Evolutionary conservation across 1,140 invertebrate species (phyloP).

Genomic region (Drosophila persimilis): DNA sequence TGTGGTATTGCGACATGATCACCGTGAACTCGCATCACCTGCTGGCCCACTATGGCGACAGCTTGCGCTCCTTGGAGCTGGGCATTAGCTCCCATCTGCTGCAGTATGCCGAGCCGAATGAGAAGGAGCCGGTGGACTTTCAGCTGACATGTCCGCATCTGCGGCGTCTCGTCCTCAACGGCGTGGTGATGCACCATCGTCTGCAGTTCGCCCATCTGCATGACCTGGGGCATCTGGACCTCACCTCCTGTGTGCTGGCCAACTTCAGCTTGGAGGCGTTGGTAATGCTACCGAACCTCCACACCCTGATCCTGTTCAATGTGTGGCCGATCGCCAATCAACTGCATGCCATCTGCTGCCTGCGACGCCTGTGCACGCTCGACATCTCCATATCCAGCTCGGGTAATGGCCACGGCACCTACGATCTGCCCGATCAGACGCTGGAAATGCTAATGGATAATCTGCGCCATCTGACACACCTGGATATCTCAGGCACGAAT

Average conservation of each 20-base stretch:
- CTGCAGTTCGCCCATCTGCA: slow-evolving; percentile 83
- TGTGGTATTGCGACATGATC: slow-evolving; percentile 89
- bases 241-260: slow-evolving; percentile 88
- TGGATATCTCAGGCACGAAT: slow-evolving; percentile 95
- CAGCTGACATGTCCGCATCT: slow-evolving; percentile 87
- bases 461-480: slow-evolving; percentile 89
- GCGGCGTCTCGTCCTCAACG: slow-evolving; percentile 85
- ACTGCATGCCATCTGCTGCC: slow-evolving; percentile 85
- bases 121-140: slow-evolving; percentile 83
- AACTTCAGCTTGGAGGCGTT: slow-evolving; percentile 85
- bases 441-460: slow-evolving; percentile 88
- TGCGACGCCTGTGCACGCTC: slow-evolving; percentile 86
- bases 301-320: slow-evolving; percentile 90
- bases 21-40: slow-evolving; percentile 84
- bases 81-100: slow-evolving; percentile 83
- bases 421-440: slow-evolving; percentile 83
- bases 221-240: slow-evolving; percentile 89
- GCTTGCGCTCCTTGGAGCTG: slow-evolving; percentile 82
- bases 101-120: slow-evolving; percentile 74
- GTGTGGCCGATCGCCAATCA: slow-evolving; percentile 85
- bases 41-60: slow-evolving; percentile 82
- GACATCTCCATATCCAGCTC: slow-evolving; percentile 88
- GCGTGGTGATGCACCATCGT: slow-evolving; percentile 77
- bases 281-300: slow-evolving; percentile 86
- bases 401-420: slow-evolving; percentile 75